These are phyloP conservation scores for Leptosomus discolor DNA, from an alignment of 2,113 vertebrate species.

Conservation along the genomic window DNA sequence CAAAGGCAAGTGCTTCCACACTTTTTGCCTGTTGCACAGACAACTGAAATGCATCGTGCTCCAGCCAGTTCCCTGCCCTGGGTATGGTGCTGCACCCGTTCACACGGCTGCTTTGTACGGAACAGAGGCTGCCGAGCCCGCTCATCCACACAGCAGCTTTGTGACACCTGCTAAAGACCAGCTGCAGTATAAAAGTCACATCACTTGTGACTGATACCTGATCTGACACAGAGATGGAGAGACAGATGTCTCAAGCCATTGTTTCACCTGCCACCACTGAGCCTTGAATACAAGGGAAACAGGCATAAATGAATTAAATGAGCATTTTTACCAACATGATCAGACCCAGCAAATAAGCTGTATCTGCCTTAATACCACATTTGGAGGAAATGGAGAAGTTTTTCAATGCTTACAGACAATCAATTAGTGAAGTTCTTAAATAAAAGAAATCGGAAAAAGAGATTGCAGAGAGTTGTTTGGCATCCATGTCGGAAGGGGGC, in stretches of 20 bases:
- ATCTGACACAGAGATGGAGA: background rate
- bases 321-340: background rate
- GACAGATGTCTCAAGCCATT: background rate
- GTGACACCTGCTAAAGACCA: background rate
- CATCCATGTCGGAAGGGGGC: background rate
- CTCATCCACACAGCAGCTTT: background rate
- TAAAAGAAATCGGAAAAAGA: background rate
- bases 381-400: background rate
- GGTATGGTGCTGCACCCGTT: background rate
- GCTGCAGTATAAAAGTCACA: background rate
- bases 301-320: background rate
- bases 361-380: background rate
- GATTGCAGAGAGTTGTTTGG: background rate
- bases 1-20: background rate
- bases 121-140: background rate
- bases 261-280: background rate
- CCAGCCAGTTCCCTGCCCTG: background rate
- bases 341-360: background rate
- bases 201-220: background rate
- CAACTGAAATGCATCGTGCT: background rate
- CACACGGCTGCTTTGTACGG: background rate
- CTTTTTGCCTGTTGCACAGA: background rate
- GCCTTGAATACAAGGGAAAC: background rate
- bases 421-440: slow-evolving; percentile 5
- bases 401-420: slow-evolving; percentile 3